Evolutionary conservation across 1,140 invertebrate species (phyloP), one percentile per base, ranked within the genome.

Genomic region (Trypoxylus dichotomus): DNA sequence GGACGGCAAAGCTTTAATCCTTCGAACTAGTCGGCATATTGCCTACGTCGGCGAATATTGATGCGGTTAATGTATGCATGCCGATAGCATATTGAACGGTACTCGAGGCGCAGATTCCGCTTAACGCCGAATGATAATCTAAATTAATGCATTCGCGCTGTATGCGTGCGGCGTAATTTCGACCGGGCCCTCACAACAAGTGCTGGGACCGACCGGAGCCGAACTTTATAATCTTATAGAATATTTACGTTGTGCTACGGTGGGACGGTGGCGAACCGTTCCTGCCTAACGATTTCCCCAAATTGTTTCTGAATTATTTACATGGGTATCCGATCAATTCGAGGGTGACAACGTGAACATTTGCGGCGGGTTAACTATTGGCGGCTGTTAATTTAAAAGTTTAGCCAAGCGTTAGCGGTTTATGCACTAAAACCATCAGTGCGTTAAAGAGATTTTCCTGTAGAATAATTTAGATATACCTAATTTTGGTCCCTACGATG

Each of bases 151-250:
- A 54, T 54, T 54, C 47, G 13, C 47, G 47, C 19, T 19, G 47
- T 19, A 54, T 54, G 47, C 47, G 47, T 54, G 47, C 47, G 10
- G 5, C 47, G 47, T n/a, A 54, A 54, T 54, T 54, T 54, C 47
- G 42, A 54, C 15, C 11, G 47, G 13, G 47, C 13, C 47, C 47
- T 54, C n/a, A 54, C n/a, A 54, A 54, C 47, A 54, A 54, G 47
- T 54, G 3, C 5, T 5, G 47, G 47, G 47, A 54, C 13, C 47
- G 47, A n/a, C 19, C 19, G 47, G 47, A 32, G 47, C 47, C 5
- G 47, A 54, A 54, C 47, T 54, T 54, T 54, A n/a, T 54, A 54
- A 54, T 54, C 47, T 54, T 54, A 54, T 54, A 54, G 47, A 54
- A 54, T 54, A 54, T 54, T 54, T 54, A 54, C 47, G 47, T n/a